These are phyloP conservation scores for Contarinia nasturtii DNA, from an alignment of 1,140 invertebrate species.

Conservation along the genomic window DNA sequence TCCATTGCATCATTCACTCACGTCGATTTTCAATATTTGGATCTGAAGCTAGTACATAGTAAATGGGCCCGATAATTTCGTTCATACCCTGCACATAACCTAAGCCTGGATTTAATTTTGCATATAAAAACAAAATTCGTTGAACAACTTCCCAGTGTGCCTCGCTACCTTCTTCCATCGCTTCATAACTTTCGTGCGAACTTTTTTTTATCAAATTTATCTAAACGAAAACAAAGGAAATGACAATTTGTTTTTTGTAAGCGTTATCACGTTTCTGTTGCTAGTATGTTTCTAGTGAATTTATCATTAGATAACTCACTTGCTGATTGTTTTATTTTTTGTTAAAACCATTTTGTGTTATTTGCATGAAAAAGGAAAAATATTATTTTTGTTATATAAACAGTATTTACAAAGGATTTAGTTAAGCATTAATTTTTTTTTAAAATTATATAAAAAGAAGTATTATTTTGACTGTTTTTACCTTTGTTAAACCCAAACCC, in stretches of 20 bases:
- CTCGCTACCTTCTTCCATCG: slow-evolving; percentile 62
- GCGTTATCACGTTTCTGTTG: too few relatives aligned
- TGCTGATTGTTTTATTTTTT: not conserved
- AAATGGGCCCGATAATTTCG: slow-evolving; percentile 96
- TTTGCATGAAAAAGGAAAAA: slow-evolving; percentile 2
- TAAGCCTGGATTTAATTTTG: slow-evolving; percentile 94
- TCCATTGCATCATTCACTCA: slow-evolving; percentile 20
- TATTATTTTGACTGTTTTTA: slow-evolving; percentile 21
- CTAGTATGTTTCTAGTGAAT: too few relatives aligned
- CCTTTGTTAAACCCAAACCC: slow-evolving; percentile 77
- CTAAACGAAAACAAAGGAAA: slow-evolving; percentile 6
- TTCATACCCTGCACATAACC: slow-evolving; percentile 99
- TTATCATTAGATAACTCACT: not conserved
- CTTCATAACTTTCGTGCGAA: slow-evolving; percentile 57
- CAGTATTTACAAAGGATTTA: not conserved
- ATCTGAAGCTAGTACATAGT: slow-evolving; percentile 90
- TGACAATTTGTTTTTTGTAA: too few relatives aligned
- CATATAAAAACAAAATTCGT: slow-evolving; percentile 90
- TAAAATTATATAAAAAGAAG: not conserved
- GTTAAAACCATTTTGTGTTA: slow-evolving; percentile 1
- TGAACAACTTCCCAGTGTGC: slow-evolving; percentile 96
- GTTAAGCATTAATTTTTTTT: not conserved
- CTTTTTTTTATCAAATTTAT: slow-evolving; percentile 43
- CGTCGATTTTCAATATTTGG: slow-evolving; percentile 60
- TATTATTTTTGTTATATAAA: not conserved